A percentile compares a stretch with the other conserved stretches of the same genome.
Conservation (phyloP, 92 coral and sea anemone species). For the Zoanthus gigantus region DNA sequence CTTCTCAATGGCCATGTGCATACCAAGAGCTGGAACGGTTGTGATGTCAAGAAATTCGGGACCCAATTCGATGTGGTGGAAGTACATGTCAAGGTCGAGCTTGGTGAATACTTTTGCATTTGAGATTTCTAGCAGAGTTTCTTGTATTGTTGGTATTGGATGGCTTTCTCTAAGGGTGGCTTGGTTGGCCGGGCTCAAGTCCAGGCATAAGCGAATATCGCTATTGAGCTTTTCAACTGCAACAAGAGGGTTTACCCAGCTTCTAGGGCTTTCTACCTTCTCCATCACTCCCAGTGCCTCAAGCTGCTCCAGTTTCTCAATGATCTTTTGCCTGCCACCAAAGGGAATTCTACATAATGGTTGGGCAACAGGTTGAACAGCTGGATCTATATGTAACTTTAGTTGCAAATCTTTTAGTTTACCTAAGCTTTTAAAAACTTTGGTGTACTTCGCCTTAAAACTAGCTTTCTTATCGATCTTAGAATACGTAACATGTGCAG, state of each 20-base stretch:
- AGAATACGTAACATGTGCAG: background rate
- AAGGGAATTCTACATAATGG: constrained; percentile 49
- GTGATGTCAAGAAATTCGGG: constrained; percentile 74
- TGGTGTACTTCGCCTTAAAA: constrained; percentile 30
- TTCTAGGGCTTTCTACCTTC: constrained; percentile 25
- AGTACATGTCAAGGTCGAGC: constrained; percentile 65
- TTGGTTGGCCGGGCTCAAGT: constrained; percentile 68
- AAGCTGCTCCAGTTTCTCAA: constrained; percentile 54
- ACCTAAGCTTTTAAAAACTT: constrained; percentile 53
- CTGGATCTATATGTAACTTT: constrained; percentile 50
- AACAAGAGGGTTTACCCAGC: constrained; percentile 64
- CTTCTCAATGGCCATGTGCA: constrained; percentile 42
- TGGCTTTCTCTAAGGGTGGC: constrained; percentile 69
- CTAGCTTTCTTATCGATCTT: constrained; percentile 23
- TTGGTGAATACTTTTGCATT: constrained; percentile 67
- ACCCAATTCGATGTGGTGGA: constrained; percentile 69
- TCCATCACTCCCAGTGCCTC: constrained; percentile 49
- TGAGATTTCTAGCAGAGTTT: constrained; percentile 72
- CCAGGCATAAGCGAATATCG: constrained; percentile 63
- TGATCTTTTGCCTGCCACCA: constrained; percentile 51
- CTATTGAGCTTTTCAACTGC: constrained; percentile 65
- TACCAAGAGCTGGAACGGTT: constrained; percentile 68
- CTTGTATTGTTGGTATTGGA: constrained; percentile 65
- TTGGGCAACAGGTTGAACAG: constrained; percentile 23
- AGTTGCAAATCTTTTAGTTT: constrained; percentile 53